Evolutionary conservation across 1,140 invertebrate species (phyloP).

Genomic region (Caerostris darwini): DNA sequence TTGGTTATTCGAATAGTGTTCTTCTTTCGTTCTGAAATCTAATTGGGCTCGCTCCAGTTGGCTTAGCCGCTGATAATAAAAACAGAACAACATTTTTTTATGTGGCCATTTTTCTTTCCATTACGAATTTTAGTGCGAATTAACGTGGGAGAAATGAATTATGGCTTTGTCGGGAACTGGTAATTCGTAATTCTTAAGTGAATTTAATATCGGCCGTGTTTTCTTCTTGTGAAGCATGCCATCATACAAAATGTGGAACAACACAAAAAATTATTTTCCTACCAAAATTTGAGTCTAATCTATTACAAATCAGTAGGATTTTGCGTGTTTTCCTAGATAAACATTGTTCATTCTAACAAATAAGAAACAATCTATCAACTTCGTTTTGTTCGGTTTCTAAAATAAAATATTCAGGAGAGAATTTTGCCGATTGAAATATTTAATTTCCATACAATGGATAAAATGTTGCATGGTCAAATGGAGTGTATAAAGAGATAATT

Average conservation of each 20-base stretch:
- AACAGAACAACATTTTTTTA: constrained; percentile 26
- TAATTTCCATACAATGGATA: no score
- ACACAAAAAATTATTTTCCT: neutral
- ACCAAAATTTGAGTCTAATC: neutral
- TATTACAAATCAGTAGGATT: neutral
- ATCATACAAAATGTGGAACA: constrained; percentile 4
- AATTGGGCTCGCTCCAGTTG: constrained; percentile 71
- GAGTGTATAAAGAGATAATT: no score
- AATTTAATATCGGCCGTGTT: neutral
- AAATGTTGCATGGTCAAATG: no score
- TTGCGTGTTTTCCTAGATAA: neutral
- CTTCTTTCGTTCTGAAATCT: constrained; percentile 26
- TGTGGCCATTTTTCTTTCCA: constrained; percentile 27
- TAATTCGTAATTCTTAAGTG: constrained; percentile 24
- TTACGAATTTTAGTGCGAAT: constrained; percentile 33
- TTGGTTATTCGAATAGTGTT: constrained; percentile 44
- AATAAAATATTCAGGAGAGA: no score
- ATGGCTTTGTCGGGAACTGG: neutral
- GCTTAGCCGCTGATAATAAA: constrained; percentile 58
- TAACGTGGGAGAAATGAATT: constrained; percentile 45
- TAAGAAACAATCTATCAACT: no score
- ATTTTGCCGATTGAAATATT: no score
- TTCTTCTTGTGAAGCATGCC: neutral
- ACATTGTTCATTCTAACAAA: neutral
- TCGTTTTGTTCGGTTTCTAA: no score